These are phyloP conservation scores for Drosophila differens DNA, from an alignment of 2,888 invertebrate genomes.

Conservation along the genomic window DNA sequence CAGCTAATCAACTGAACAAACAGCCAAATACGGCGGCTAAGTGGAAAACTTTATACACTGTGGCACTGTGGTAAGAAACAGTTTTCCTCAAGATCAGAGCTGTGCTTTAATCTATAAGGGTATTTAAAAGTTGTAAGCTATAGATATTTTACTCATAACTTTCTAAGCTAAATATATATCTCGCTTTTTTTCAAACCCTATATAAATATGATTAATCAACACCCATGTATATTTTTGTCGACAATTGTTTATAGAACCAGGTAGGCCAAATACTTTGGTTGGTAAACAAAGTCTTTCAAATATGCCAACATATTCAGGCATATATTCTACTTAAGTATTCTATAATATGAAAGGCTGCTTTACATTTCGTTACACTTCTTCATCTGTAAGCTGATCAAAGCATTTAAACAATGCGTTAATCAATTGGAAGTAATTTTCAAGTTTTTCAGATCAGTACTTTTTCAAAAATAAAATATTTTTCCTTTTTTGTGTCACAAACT, in stretches of 20 bases:
- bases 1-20: constrained; percentile 53
- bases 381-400: neutral
- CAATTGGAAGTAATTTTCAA: neutral
- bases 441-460: neutral
- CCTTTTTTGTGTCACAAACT: neutral
- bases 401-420: neutral
- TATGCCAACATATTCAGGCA: neutral
- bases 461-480: neutral
- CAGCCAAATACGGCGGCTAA: constrained; percentile 34
- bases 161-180: neutral
- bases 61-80: constrained; percentile 21
- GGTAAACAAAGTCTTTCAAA: neutral
- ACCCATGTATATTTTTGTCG: neutral
- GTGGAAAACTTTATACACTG: constrained; percentile 24
- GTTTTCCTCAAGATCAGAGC: neutral
- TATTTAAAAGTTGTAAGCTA: neutral
- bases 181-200: neutral
- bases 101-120: neutral
- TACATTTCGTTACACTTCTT: neutral
- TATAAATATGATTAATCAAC: neutral
- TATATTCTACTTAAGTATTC: neutral
- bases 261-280: neutral
- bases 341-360: neutral
- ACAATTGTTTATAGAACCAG: neutral
- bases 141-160: neutral